phyloP scores from a whole-genome alignment of 2,797 vertebrate species.

The Vespertilio murinus region DNA sequence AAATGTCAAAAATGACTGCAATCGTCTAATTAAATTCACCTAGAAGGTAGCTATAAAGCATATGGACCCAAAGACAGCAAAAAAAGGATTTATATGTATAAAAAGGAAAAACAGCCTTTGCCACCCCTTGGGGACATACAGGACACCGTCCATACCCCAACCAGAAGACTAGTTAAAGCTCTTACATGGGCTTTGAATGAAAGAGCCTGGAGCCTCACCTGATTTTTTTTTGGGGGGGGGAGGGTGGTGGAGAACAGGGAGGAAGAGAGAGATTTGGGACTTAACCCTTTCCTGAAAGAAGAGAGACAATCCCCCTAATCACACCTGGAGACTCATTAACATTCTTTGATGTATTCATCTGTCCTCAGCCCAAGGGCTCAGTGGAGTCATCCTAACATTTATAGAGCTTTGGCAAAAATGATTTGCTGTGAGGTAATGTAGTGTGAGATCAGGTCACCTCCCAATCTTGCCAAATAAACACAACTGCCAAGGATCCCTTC shows the following conservation, averaged over 20 bases:
- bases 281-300: background rate
- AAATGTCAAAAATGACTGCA: background rate
- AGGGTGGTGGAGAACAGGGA: no score
- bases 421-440: conserved; percentile 31
- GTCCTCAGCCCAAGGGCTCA: conserved; percentile 30
- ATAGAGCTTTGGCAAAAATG: conserved; percentile 50
- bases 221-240: background rate
- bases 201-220: background rate
- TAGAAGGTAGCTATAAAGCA: background rate
- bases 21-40: background rate
- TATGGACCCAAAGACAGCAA: background rate
- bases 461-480: conserved; percentile 46
- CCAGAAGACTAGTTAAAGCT: background rate
- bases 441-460: conserved; percentile 63
- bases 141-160: background rate
- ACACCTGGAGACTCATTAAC: conserved; percentile 63
- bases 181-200: background rate
- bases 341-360: conserved; percentile 55
- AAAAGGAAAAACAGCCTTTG: background rate
- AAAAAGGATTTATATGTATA: background rate
- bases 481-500: conserved; percentile 65
- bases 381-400: conserved; percentile 56
- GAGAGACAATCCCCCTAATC: conserved; percentile 16
- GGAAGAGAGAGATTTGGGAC: background rate
- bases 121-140: background rate